These are phyloP conservation scores for Aspidiotus rigidus DNA, from an alignment of 2,888 invertebrate species.

Conservation along the genomic window DNA sequence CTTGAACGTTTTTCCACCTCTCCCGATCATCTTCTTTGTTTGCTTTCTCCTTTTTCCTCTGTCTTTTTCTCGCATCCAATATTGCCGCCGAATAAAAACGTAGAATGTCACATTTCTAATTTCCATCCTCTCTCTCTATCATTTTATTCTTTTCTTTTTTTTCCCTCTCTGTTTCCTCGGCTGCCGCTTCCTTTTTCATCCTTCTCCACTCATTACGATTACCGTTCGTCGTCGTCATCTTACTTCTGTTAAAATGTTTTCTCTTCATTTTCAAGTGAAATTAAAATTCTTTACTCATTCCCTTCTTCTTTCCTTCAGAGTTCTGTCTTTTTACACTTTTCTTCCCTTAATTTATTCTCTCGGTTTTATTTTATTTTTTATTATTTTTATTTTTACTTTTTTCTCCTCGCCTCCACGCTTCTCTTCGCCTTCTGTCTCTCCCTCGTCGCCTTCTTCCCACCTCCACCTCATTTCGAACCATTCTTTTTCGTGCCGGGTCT, in stretches of 20 bases:
- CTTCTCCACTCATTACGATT: conserved; percentile 30
- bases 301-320: conserved; percentile 21
- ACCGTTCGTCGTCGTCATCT: conserved; percentile 33
- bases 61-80: conserved; percentile 13
- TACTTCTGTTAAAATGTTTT: conserved; percentile 38
- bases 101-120: conserved; percentile 37
- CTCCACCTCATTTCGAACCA: background rate
- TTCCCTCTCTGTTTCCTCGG: conserved; percentile 35
- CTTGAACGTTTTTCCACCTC: conserved; percentile 28
- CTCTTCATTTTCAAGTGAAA: conserved; percentile 40
- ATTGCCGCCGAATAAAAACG: conserved; percentile 31
- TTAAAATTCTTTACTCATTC: conserved; percentile 39
- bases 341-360: conserved; percentile 28
- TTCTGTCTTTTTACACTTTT: conserved; percentile 30
- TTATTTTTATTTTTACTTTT: conserved; percentile 14
- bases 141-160: conserved; percentile 31
- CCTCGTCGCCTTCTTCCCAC: too few relatives aligned
- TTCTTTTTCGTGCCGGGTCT: background rate
- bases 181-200: conserved; percentile 15
- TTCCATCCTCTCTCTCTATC: conserved; percentile 36
- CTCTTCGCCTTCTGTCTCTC: too few relatives aligned
- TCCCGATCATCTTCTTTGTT: conserved; percentile 27
- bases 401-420: background rate
- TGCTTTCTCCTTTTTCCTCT: conserved; percentile 24
- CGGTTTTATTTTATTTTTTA: conserved; percentile 19